Evolutionary conservation across 2,888 invertebrate species (phyloP).

Genomic region (Noctua comes): DNA sequence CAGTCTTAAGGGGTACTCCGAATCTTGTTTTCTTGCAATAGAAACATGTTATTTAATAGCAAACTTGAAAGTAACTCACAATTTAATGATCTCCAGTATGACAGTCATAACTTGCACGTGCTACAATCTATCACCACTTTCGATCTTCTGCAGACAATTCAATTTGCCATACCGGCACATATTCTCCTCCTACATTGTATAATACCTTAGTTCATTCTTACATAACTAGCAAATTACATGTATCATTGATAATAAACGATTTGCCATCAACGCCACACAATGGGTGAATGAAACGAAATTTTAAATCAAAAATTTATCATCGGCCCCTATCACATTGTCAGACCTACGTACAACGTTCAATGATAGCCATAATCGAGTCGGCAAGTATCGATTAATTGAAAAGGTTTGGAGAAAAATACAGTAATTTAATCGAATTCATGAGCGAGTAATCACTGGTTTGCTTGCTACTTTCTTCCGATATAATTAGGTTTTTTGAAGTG

Average conservation of each 20-base stretch:
- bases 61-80: constrained; percentile 21
- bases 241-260: constrained; percentile 60
- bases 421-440: constrained; percentile 77
- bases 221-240: constrained; percentile 61
- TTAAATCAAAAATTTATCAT: constrained; percentile 73
- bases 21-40: background rate
- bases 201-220: constrained; percentile 54
- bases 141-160: constrained; percentile 52
- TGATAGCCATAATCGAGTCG: constrained; percentile 73
- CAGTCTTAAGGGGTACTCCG: no score
- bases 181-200: constrained; percentile 45
- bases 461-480: constrained; percentile 72
- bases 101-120: constrained; percentile 18
- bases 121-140: constrained; percentile 41
- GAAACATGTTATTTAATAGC: background rate
- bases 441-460: constrained; percentile 76
- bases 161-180: constrained; percentile 52
- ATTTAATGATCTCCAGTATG: constrained; percentile 11
- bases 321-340: constrained; percentile 73
- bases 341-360: constrained; percentile 41
- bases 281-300: constrained; percentile 66
- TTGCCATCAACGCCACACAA: constrained; percentile 67
- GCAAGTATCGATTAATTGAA: constrained; percentile 73
- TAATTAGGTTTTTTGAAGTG: constrained; percentile 77
- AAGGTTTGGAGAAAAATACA: constrained; percentile 74